Percentiles rank a stretch among this genome's conserved stretches.
phyloP scores from a whole-genome alignment of 2,888 invertebrate species.

The Drosophila anomalata region DNA sequence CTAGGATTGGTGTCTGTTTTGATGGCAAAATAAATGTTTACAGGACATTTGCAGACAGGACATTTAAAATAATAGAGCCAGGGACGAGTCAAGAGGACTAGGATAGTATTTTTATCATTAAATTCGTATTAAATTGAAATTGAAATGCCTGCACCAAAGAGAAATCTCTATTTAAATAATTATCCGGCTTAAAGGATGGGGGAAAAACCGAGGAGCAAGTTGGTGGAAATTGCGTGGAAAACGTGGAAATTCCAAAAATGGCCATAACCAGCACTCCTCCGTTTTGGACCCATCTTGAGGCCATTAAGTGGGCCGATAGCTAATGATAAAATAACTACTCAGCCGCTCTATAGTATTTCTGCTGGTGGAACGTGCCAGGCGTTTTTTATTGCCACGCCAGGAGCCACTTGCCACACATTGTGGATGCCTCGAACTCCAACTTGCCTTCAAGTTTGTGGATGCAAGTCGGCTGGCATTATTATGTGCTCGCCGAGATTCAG shows the following conservation, averaged over 20 bases:
- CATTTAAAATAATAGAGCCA: background rate
- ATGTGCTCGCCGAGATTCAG: conserved; percentile 2
- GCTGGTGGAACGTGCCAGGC: conserved; percentile 3
- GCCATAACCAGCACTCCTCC: conserved; percentile 1
- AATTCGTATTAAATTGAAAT: background rate
- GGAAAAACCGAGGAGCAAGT: background rate
- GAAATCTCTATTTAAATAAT: background rate
- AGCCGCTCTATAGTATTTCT: conserved; percentile 1
- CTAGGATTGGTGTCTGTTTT: background rate
- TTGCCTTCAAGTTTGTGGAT: background rate
- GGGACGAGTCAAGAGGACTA: too few relatives aligned
- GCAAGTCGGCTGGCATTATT: background rate
- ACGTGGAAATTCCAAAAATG: background rate
- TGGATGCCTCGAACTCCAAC: background rate
- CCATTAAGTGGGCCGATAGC: conserved; percentile 4
- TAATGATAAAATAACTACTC: conserved; percentile 9
- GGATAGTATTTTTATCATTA: too few relatives aligned
- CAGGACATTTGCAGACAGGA: background rate
- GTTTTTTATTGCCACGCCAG: conserved; percentile 6
- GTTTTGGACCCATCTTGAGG: conserved; percentile 3
- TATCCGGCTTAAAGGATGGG: background rate
- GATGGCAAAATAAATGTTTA: background rate
- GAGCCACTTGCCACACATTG: background rate
- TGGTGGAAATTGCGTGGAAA: background rate
- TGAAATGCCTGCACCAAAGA: background rate